Percentiles rank a stretch among this genome's conserved stretches.
phyloP scores from a whole-genome alignment of 2,888 invertebrate genomes.

The Pristionchus arcanus region DNA sequence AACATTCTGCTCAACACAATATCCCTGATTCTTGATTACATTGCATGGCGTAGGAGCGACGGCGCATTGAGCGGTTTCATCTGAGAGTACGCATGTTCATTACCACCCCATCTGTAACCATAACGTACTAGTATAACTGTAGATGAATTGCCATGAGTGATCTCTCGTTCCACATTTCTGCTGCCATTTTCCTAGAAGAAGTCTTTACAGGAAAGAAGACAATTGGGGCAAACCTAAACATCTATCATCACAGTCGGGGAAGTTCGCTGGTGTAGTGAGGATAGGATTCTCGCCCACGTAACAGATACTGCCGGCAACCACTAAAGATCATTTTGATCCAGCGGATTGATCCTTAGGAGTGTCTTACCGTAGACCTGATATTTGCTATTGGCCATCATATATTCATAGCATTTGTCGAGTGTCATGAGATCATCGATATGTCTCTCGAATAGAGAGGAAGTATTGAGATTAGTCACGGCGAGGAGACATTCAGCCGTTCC shows the following conservation, averaged over 20 bases:
- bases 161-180: slow-evolving; percentile 10
- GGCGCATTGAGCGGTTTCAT: neutral
- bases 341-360: neutral
- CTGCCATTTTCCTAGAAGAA: neutral
- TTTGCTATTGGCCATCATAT: neutral
- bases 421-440: neutral
- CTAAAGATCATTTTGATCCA: neutral
- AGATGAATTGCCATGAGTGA: neutral
- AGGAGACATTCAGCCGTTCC: neutral
- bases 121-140: neutral
- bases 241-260: neutral
- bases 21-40: neutral
- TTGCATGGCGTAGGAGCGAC: neutral
- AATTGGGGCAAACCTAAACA: neutral
- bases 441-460: neutral
- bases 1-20: slow-evolving; percentile 18
- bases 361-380: neutral
- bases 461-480: neutral
- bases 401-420: neutral
- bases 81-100: neutral
- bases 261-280: neutral
- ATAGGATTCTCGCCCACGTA: neutral
- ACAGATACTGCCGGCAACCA: slow-evolving; percentile 2
- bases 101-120: neutral
- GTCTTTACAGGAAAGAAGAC: neutral